A percentile compares a stretch with the other conserved stretches of the same genome.
Conservation (phyloP, 2,888 invertebrate species). For the Meliscaeva auricollis region DNA sequence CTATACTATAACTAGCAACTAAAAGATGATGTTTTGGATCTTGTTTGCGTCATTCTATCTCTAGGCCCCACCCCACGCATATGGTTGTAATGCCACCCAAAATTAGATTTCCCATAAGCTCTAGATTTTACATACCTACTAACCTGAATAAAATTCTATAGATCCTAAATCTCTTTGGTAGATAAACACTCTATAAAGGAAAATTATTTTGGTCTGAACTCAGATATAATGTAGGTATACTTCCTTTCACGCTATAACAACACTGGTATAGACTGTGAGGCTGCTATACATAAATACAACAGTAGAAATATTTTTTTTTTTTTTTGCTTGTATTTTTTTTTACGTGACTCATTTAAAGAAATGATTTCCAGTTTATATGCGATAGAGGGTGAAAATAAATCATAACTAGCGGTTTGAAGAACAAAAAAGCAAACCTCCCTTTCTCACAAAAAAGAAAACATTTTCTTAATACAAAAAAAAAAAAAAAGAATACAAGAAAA, state of each 20-base stretch:
- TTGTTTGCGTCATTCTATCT: too few species aligned
- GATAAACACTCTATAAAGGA: too few species aligned
- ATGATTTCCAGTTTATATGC: conserved; percentile 55
- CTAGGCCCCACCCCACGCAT: too few species aligned
- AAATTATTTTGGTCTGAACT: too few species aligned
- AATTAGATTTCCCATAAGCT: too few species aligned
- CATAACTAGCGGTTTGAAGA: conserved; percentile 39
- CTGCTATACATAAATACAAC: background rate
- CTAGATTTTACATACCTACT: too few species aligned
- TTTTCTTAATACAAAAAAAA: background rate
- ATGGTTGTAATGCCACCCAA: too few species aligned
- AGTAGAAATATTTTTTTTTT: conserved; percentile 15
- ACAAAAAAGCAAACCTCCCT: conserved; percentile 25
- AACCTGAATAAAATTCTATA: too few species aligned
- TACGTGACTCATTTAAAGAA: conserved; percentile 69
- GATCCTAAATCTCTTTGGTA: too few species aligned
- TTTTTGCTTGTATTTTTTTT: conserved; percentile 47
- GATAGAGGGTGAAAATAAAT: conserved; percentile 62
- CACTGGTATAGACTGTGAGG: conserved; percentile 15
- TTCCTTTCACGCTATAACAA: conserved; percentile 24
- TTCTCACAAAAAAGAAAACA: conserved; percentile 23
- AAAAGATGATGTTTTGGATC: too few species aligned
- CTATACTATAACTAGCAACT: too few species aligned
- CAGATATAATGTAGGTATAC: background rate
- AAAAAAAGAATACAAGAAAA: background rate